Evolutionary conservation across 2,888 invertebrate genomes (phyloP).

Genomic region (Pseudanteris insignis): DNA sequence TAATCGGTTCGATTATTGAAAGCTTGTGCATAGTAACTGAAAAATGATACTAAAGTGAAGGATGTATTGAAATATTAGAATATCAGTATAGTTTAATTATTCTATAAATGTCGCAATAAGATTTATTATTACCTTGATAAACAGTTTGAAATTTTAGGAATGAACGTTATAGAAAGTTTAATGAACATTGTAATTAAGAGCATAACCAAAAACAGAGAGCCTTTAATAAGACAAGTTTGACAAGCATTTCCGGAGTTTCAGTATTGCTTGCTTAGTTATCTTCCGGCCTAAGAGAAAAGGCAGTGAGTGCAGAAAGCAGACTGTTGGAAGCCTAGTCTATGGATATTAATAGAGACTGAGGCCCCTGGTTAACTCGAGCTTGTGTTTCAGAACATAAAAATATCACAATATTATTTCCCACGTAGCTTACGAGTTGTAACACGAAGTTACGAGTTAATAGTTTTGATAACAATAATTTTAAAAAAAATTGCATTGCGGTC

Average conservation of each 20-base stretch:
- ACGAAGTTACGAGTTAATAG: no score
- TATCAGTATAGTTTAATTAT: no score
- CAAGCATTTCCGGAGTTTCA: slow-evolving; percentile 15
- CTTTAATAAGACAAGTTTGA: slow-evolving; percentile 14
- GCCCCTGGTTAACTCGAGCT: slow-evolving; percentile 57
- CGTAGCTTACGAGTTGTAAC: neutral
- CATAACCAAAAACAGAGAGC: neutral
- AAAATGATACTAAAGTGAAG: no score
- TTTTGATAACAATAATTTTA: neutral
- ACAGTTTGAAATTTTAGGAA: no score
- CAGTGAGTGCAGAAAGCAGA: slow-evolving; percentile 17
- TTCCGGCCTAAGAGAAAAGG: slow-evolving; percentile 25
- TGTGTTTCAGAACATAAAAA: slow-evolving; percentile 62
- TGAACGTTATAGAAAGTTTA: neutral
- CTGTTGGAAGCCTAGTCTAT: slow-evolving; percentile 53
- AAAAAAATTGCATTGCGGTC: no score
- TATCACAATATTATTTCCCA: slow-evolving; percentile 50
- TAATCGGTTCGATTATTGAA: no score
- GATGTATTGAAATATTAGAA: no score
- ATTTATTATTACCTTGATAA: no score
- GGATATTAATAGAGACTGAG: slow-evolving; percentile 65
- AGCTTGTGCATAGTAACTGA: no score
- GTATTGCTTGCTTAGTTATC: slow-evolving; percentile 5
- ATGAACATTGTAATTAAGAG: neutral
- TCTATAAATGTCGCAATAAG: no score